phyloP scores from a whole-genome alignment of 2,797 vertebrate species.

The Carcharodon carcharias region DNA sequence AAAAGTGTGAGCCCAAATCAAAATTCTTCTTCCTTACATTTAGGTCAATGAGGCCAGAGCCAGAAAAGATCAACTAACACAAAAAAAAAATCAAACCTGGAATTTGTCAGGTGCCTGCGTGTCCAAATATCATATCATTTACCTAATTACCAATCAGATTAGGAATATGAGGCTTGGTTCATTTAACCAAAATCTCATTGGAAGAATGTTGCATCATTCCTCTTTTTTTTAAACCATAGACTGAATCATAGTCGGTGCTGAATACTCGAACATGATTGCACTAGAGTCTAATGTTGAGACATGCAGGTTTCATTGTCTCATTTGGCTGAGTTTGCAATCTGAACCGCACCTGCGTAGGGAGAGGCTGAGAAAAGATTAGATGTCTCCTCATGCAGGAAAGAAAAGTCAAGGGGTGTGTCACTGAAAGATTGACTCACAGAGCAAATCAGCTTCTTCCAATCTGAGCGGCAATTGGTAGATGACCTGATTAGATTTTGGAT shows the following conservation, averaged over 20 bases:
- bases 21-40: neutral
- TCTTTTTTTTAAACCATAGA: neutral
- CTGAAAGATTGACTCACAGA: neutral
- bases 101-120: neutral
- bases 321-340: neutral
- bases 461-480: neutral
- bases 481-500: too few species aligned
- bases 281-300: neutral
- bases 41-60: neutral
- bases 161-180: neutral
- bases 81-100: neutral
- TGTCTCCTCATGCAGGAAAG: neutral
- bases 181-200: neutral
- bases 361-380: constrained; percentile 26
- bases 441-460: neutral
- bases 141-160: neutral
- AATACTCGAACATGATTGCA: neutral
- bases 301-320: neutral
- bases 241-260: neutral
- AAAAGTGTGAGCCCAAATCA: neutral
- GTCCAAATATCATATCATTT: neutral
- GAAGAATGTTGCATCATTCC: neutral
- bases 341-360: neutral
- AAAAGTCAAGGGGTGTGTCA: neutral
- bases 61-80: neutral